Evolutionary conservation across 2,797 vertebrate genomes (phyloP).

Genomic region (Phalanger gymnotis): DNA sequence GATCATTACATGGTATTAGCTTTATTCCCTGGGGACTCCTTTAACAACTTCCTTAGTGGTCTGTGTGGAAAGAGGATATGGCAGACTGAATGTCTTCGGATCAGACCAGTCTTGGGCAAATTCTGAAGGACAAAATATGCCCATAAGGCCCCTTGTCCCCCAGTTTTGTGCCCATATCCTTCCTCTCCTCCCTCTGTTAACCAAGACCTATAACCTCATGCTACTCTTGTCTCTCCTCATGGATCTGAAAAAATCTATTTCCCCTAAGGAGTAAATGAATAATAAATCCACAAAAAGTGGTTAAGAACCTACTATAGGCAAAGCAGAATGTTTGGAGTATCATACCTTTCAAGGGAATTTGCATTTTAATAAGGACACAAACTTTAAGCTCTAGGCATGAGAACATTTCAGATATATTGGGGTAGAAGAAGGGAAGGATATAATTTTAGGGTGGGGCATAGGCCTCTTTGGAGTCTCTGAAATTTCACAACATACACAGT

Average conservation of each 20-base stretch:
- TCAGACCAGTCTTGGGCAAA: not conserved
- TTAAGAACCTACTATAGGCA: not conserved
- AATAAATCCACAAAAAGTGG: not conserved
- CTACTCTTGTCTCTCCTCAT: not conserved
- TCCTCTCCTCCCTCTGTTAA: not conserved
- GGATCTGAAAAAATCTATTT: not conserved
- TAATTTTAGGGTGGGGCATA: not conserved
- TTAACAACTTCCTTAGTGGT: slow-evolving; percentile 9
- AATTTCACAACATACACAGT: not conserved
- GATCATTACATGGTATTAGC: not conserved
- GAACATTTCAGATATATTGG: not conserved
- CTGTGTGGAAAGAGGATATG: not conserved
- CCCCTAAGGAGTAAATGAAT: not conserved
- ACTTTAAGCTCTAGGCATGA: not conserved
- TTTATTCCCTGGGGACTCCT: not conserved
- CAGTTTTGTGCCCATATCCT: not conserved
- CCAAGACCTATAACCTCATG: not conserved
- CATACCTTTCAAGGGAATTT: not conserved
- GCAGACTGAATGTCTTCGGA: not conserved
- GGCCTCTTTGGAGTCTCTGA: not conserved
- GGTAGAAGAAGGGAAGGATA: not conserved
- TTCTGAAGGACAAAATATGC: not conserved
- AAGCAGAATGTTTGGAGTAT: not conserved
- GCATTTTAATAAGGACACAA: not conserved
- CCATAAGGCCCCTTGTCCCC: not conserved